Conservation (phyloP, 2,797 vertebrate genomes). For the Trichosurus vulpecula region DNA sequence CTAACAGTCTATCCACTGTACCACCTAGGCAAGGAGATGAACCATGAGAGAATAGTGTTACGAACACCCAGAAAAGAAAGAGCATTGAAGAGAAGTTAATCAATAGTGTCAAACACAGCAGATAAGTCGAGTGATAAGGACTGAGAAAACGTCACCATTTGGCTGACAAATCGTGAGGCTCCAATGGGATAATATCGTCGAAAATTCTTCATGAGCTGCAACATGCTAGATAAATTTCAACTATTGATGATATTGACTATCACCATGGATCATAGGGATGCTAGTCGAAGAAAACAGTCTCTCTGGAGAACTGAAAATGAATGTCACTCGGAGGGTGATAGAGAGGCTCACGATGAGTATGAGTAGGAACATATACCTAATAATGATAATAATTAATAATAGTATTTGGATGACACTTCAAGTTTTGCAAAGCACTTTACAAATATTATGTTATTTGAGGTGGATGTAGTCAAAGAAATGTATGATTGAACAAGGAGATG, state of each 20-base stretch:
- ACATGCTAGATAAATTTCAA: not conserved
- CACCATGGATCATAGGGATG: not conserved
- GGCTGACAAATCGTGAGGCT: not conserved
- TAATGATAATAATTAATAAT: not conserved
- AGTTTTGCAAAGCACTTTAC: not conserved
- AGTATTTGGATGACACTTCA: not conserved
- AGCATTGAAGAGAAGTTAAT: not conserved
- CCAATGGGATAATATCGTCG: not conserved
- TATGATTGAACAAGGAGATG: not conserved
- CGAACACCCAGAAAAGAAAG: not conserved
- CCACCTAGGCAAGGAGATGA: not conserved
- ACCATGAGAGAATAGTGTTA: not conserved
- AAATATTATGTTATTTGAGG: not conserved
- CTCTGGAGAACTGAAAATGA: not conserved
- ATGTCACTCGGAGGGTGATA: not conserved
- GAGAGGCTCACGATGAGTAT: not conserved
- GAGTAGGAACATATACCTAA: not conserved
- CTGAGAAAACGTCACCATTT: not conserved
- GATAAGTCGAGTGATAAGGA: not conserved
- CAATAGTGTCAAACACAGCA: not conserved
- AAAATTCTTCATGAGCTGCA: not conserved
- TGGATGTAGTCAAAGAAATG: not conserved
- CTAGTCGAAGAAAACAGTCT: not conserved
- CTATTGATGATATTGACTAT: not conserved
- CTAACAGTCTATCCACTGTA: not conserved